Conservation (phyloP, 2,888 invertebrate species). For the Chrysolina haemoptera region DNA sequence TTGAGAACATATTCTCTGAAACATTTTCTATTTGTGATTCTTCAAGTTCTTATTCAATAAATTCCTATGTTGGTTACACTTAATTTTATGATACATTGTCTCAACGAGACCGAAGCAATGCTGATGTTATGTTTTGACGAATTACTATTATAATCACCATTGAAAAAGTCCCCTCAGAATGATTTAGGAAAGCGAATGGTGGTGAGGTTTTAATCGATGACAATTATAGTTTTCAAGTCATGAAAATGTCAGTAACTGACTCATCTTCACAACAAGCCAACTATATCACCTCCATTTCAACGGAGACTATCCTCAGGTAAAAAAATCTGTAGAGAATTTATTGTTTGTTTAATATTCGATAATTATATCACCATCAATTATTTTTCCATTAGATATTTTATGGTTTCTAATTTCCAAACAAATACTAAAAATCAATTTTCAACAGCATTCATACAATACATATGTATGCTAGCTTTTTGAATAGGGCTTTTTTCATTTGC, state of each 20-base stretch:
- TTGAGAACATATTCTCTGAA: no score
- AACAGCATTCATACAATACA: conserved; percentile 52
- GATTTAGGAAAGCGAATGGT: no score
- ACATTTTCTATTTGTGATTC: no score
- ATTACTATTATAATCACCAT: no score
- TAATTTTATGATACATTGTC: no score
- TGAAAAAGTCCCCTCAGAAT: no score
- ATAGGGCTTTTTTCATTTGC: conserved; percentile 57
- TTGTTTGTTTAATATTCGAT: background rate
- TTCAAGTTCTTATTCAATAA: no score
- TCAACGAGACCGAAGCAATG: no score
- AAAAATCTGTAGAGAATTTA: background rate
- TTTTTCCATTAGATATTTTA: conserved; percentile 1
- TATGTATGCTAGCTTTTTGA: conserved; percentile 7
- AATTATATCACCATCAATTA: background rate
- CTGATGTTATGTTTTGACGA: no score
- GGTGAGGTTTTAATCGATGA: no score
- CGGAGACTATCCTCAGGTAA: background rate
- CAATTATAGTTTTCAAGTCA: background rate
- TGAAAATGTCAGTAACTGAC: background rate
- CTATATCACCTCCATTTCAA: background rate
- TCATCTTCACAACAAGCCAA: background rate
- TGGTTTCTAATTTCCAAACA: background rate
- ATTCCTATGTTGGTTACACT: no score
- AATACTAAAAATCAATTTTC: background rate